Conservation (phyloP, 1,140 invertebrate genomes). For the Eciton burchellii region DNA sequence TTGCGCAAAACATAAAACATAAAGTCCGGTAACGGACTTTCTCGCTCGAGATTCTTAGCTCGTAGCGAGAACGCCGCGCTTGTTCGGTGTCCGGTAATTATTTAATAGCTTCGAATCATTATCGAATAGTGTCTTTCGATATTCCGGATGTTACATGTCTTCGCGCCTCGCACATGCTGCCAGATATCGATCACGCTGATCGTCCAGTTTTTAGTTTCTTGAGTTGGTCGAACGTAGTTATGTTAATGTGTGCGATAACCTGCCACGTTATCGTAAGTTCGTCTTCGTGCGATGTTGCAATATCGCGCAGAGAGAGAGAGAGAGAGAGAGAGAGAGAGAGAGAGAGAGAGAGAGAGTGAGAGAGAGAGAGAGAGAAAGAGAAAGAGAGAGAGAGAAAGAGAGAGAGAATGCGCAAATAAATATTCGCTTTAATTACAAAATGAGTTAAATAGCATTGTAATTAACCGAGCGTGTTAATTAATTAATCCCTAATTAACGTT, state of each 20-base stretch:
- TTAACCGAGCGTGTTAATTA: conserved; percentile 64
- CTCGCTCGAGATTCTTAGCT: background rate
- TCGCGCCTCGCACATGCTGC: too few relatives aligned
- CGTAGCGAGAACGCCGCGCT: too few relatives aligned
- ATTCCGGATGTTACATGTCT: too few relatives aligned
- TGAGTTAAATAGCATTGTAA: conserved; percentile 46
- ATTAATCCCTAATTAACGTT: conserved; percentile 63
- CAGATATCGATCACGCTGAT: too few relatives aligned
- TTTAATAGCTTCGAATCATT: too few relatives aligned
- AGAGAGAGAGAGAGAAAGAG: too few relatives aligned
- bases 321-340: too few relatives aligned
- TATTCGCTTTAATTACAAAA: conserved; percentile 54
- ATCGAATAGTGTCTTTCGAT: too few relatives aligned
- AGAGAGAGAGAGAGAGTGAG: too few relatives aligned
- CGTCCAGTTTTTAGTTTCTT: background rate
- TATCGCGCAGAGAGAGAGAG: background rate
- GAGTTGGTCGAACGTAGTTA: too few relatives aligned
- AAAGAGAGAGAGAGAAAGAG: too few relatives aligned
- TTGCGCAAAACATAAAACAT: conserved; percentile 6
- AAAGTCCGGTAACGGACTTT: conserved; percentile 38
- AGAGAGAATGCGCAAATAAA: conserved; percentile 63
- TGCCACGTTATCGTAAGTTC: background rate
- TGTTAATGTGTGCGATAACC: background rate
- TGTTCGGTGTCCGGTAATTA: too few relatives aligned
- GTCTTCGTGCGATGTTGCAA: background rate